Evolutionary conservation across 2,797 vertebrate genomes (phyloP).

Genomic region (Erpetoichthys calabaricus): DNA sequence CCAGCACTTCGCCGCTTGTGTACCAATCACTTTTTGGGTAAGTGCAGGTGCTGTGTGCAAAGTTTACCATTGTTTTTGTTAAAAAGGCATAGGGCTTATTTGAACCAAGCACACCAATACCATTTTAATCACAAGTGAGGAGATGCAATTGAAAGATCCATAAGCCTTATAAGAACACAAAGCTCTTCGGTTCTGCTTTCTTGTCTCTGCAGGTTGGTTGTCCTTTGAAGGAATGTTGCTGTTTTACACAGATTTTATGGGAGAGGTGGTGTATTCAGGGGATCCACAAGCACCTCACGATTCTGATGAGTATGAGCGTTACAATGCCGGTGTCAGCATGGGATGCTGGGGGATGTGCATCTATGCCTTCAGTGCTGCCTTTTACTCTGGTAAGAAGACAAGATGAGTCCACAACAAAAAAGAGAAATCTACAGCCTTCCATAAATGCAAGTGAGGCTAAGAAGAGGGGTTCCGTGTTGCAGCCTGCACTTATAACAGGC

Average conservation of each 20-base stretch:
- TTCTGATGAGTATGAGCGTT: conserved; percentile 61
- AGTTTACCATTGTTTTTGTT: too few species aligned
- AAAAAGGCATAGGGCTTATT: too few species aligned
- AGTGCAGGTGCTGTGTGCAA: conserved; percentile 14
- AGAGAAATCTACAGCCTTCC: neutral
- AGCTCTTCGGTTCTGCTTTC: neutral
- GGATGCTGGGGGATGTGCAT: conserved; percentile 99
- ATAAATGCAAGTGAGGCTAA: too few species aligned
- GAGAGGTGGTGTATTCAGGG: conserved; percentile 91
- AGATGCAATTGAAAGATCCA: too few species aligned
- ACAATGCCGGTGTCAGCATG: conserved; percentile 81
- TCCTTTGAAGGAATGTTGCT: conserved; percentile 96
- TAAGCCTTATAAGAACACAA: neutral
- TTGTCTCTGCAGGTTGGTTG: conserved; percentile 68
- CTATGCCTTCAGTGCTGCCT: conserved; percentile 93
- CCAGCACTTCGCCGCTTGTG: conserved; percentile 81
- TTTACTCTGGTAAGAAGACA: conserved; percentile 73
- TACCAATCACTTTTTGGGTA: conserved; percentile 96
- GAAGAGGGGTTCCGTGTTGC: too few species aligned
- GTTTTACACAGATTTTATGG: conserved; percentile 98
- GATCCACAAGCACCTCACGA: conserved; percentile 80
- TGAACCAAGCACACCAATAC: too few species aligned
- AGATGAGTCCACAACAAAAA: neutral
- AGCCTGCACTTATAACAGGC: too few species aligned
- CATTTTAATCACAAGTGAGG: too few species aligned